Base-by-base conservation (phyloP, 1,140 invertebrate species). In the Pseudachorutes palmiensis region DNA sequence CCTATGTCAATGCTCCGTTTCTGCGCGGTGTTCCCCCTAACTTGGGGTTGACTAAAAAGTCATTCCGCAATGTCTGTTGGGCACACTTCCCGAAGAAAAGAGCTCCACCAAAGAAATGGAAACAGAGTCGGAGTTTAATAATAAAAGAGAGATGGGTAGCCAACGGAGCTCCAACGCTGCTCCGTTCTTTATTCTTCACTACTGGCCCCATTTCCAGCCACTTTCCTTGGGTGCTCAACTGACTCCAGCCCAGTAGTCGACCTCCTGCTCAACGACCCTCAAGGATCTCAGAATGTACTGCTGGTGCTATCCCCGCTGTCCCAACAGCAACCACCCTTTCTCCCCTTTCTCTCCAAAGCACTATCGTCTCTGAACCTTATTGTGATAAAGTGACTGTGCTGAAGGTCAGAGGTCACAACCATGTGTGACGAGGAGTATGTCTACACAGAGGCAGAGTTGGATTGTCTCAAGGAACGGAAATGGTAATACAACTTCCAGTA, bases 391-490 rank as follows among this genome's bases (percentile, higher is more conserved):
- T 62, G 31, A n/a, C n/a, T n/a, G 30, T 62, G 51, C 24, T 55
- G 24, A 19, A 55, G 51, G 12, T 55, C 51, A 55, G 24, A 26
- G 51, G 26, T 57, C 45, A 58, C 68, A 49, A n/a, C n/a, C n/a
- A 71, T 71, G 70, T 71, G 70, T 62, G 70, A 70, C 32, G 68
- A 69, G 51, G 70, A 67, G 24, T 69, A 61, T 62, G 32, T 55
- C 30, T 63, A 62, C 32, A 36, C 65, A 2, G 45, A 69, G 33
- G 74, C 80, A 48, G 79, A 78, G 57, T 30, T 68, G 26, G 76
- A 80, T 67, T 82, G 81, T 75, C 75, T 81, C 48, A 76, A 79
- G 71, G 79, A 79, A 64, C 73, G 81, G 65, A 81, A 81, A 76
- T 82, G 80, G 80, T n/a, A n/a, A n/a, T n/a, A n/a, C n/a, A n/a